phyloP scores from a whole-genome alignment of 2,113 vertebrate genomes.

The Puma concolor region DNA sequence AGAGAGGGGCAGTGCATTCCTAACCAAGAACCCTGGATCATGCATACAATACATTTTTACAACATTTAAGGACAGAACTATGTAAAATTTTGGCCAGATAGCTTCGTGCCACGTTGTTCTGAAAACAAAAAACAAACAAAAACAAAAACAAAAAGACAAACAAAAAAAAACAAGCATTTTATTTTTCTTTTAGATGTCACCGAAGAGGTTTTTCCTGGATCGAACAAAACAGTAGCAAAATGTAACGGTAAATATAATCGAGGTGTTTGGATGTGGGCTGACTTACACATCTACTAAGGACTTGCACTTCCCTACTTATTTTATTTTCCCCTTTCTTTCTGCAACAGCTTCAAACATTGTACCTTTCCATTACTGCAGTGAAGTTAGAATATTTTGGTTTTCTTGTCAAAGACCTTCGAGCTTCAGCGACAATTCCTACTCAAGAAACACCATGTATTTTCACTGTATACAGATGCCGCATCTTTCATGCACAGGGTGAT shows the following conservation, averaged over 20 bases:
- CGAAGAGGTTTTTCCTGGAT: neutral
- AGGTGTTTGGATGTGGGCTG: neutral
- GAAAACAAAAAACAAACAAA: neutral
- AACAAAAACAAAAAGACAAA: neutral
- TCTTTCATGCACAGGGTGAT: neutral
- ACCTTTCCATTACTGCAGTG: neutral
- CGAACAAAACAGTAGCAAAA: neutral
- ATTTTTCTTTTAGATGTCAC: neutral
- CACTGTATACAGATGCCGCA: slow-evolving; percentile 17
- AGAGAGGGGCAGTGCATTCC: neutral
- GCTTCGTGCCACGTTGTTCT: neutral
- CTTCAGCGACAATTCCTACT: neutral
- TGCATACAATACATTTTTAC: neutral
- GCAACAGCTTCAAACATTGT: neutral
- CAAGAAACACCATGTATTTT: neutral
- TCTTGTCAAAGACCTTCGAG: slow-evolving; percentile 34
- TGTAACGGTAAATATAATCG: neutral
- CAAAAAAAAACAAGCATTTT: neutral
- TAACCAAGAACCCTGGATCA: neutral
- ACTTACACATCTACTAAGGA: neutral
- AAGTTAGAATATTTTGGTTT: slow-evolving; percentile 12
- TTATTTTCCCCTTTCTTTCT: neutral
- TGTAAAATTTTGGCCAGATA: neutral
- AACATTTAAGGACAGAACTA: neutral
- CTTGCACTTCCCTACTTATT: neutral